A percentile compares a stretch with the other conserved stretches of the same genome.
Conservation (phyloP, 2,113 vertebrate species). For the Forbesichthys agassizii region DNA sequence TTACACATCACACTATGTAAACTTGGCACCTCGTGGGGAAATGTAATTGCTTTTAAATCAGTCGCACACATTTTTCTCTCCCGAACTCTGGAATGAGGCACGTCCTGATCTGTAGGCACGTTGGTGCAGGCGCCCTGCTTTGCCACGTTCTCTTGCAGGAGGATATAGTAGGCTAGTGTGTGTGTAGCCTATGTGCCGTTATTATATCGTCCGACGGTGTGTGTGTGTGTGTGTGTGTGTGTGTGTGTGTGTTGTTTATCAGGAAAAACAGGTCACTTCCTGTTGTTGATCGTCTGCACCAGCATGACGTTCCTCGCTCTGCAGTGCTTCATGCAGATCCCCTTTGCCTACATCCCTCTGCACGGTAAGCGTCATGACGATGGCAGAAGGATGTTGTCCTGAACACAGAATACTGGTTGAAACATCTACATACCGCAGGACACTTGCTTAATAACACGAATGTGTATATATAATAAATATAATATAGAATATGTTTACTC, state of each 20-base stretch:
- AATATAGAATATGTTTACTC: no score
- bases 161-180: conserved; percentile 4
- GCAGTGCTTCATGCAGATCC: conserved; percentile 77
- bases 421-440: no score
- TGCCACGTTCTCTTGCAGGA: conserved; percentile 60
- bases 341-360: conserved; percentile 68
- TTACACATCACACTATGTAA: conserved; percentile 13
- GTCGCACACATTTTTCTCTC: background rate
- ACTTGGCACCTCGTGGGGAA: conserved; percentile 4
- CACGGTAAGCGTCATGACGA: conserved; percentile 50
- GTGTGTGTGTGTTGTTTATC: conserved; percentile 12
- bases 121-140: conserved; percentile 1
- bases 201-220: background rate
- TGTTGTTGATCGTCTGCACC: conserved; percentile 59
- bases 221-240: background rate
- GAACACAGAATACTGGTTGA: no score
- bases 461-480: no score
- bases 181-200: background rate
- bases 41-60: conserved; percentile 6
- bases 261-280: conserved; percentile 70
- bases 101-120: conserved; percentile 38
- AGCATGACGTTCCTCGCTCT: conserved; percentile 70
- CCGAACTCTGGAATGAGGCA: conserved; percentile 12
- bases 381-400: background rate
- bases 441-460: no score